A percentile compares a stretch with the other conserved stretches of the same genome.
These are phyloP conservation scores for Aspiorhynchus laticeps DNA, from an alignment of 2,113 vertebrate species.

Conservation along the genomic window DNA sequence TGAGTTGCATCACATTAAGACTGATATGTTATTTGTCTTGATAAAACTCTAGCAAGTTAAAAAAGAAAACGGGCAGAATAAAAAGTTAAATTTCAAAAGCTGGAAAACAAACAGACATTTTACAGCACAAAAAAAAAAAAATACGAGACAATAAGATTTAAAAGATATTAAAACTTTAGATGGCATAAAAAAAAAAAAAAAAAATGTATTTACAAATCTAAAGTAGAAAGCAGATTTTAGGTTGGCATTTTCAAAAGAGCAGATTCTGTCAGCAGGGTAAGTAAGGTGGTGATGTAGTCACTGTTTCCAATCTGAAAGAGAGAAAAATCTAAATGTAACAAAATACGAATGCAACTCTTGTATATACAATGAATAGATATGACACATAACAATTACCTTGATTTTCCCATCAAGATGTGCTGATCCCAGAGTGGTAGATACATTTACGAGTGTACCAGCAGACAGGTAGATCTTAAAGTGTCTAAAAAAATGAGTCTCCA, in stretches of 20 bases:
- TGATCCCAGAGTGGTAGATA: constrained; percentile 85
- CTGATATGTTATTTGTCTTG: neutral
- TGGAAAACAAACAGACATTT: neutral
- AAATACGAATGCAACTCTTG: neutral
- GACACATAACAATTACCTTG: constrained; percentile 77
- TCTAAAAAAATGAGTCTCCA: constrained; percentile 88
- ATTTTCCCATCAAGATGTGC: constrained; percentile 84
- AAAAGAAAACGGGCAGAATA: neutral
- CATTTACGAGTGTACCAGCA: constrained; percentile 80
- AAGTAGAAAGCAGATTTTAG: constrained; percentile 41
- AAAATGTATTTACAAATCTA: constrained; percentile 22
- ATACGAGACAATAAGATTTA: constrained; percentile 13
- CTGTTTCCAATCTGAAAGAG: constrained; percentile 83
- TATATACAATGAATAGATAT: neutral
- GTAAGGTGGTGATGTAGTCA: constrained; percentile 78
- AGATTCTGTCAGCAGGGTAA: constrained; percentile 87
- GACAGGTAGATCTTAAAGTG: constrained; percentile 89
- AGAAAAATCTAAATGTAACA: neutral
- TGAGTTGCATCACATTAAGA: neutral
- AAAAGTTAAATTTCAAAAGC: neutral
- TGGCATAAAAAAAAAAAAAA: neutral
- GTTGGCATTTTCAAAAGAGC: constrained; percentile 76
- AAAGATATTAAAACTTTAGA: neutral
- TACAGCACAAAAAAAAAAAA: constrained; percentile 32
- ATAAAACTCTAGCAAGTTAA: neutral